Conservation (phyloP, 92 coral and sea anemone species). For the Bergia sp. region DNA sequence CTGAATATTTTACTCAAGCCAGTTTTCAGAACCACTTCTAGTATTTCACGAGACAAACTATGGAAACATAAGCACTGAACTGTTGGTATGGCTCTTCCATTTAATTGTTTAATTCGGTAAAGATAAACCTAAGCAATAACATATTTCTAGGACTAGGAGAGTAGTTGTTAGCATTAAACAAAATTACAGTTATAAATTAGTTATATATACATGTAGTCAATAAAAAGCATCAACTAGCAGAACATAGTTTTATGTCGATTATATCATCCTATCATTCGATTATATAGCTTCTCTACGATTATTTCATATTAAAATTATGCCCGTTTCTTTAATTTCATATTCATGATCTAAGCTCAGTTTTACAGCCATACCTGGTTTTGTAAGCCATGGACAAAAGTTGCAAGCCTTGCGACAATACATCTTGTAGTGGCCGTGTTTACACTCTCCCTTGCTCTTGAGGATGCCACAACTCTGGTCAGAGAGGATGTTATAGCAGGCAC, state of each 20-base stretch:
- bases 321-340: too few species aligned
- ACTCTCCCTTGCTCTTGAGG: too few species aligned
- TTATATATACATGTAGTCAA: not conserved
- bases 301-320: too few species aligned
- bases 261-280: too few species aligned
- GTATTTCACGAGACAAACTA: not conserved
- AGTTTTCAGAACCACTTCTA: not conserved
- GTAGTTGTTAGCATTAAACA: not conserved
- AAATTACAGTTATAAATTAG: not conserved
- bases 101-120: not conserved
- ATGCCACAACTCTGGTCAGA: not conserved
- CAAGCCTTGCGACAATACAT: too few species aligned
- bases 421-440: too few species aligned
- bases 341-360: too few species aligned
- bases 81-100: not conserved
- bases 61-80: not conserved
- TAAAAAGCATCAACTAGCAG: not conserved
- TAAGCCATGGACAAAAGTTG: too few species aligned
- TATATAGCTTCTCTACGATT: too few species aligned
- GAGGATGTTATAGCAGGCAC: slow-evolving; percentile 5
- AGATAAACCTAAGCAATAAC: not conserved
- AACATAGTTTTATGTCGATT: too few species aligned
- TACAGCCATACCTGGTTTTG: too few species aligned
- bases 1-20: not conserved
- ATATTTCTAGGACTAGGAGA: not conserved